Conservation (phyloP, 1,140 invertebrate species). For the Oedothorax gibbosus region DNA sequence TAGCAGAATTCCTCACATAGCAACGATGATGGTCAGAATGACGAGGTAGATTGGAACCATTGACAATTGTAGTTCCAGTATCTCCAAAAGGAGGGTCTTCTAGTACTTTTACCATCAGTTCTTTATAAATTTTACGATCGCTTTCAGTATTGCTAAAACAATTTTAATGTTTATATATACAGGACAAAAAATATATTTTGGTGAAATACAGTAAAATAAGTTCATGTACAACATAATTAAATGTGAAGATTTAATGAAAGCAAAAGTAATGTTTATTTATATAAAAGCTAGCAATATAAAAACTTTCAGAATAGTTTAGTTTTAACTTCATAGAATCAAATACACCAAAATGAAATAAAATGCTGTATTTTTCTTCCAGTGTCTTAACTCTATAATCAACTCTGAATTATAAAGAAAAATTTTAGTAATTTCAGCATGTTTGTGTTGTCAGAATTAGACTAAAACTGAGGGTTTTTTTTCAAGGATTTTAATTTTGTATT, state of each 20-base stretch:
- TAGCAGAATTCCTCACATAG: conserved; percentile 67
- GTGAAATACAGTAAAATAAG: neutral
- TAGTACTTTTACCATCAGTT: conserved; percentile 35
- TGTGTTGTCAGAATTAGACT: no score
- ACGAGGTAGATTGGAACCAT: conserved; percentile 70
- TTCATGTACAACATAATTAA: neutral
- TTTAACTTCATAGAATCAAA: neutral
- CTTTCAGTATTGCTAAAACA: neutral
- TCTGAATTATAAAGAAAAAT: no score
- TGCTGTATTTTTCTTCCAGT: no score
- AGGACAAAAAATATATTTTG: neutral
- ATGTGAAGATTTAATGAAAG: neutral
- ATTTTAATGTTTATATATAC: neutral
- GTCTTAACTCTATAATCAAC: no score
- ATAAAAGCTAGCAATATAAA: neutral
- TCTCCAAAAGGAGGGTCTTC: conserved; percentile 56
- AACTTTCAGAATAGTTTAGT: no score
- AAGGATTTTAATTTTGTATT: no score
- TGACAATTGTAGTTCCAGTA: conserved; percentile 67
- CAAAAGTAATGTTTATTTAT: neutral
- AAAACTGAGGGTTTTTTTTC: no score
- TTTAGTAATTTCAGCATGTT: no score
- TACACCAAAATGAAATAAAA: no score
- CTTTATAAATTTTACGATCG: conserved; percentile 24
- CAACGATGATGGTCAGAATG: conserved; percentile 70